phyloP scores from a whole-genome alignment of 2,113 vertebrate species.

The Elephas maximus region DNA sequence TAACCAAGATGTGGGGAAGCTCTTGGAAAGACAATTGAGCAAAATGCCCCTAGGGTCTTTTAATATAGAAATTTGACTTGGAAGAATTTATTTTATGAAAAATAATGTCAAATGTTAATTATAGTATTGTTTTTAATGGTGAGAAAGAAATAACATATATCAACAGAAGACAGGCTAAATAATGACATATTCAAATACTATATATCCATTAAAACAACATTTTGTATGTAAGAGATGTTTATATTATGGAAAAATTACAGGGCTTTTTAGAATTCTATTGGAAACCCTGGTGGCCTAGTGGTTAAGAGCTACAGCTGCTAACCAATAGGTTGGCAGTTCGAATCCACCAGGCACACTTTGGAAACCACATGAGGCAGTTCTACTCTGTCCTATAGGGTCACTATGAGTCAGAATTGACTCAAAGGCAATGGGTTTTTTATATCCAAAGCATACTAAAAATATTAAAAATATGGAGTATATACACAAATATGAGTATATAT shows the following conservation, averaged over 20 bases:
- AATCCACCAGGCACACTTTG: too few species aligned
- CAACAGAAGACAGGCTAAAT: neutral
- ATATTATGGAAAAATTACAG: neutral
- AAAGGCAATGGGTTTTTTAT: too few species aligned
- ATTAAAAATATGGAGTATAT: too few species aligned
- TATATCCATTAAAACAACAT: constrained; percentile 22
- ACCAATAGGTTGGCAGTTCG: too few species aligned
- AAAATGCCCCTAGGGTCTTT: neutral
- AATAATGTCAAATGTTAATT: neutral
- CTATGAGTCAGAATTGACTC: too few species aligned
- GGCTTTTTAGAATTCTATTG: neutral
- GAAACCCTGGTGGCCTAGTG: too few species aligned
- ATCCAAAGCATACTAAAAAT: neutral
- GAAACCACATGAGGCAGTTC: too few species aligned
- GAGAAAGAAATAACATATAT: neutral
- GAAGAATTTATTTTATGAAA: constrained; percentile 13
- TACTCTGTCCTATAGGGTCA: too few species aligned
- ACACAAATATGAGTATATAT: too few species aligned
- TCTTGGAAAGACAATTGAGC: neutral
- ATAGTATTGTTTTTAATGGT: constrained; percentile 24
- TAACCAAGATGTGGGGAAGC: neutral
- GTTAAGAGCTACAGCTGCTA: too few species aligned
- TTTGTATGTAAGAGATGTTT: neutral
- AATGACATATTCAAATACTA: constrained; percentile 20
- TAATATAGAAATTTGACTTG: neutral